Conservation (phyloP, 2,113 vertebrate species). For the Pygoscelis adeliae region DNA sequence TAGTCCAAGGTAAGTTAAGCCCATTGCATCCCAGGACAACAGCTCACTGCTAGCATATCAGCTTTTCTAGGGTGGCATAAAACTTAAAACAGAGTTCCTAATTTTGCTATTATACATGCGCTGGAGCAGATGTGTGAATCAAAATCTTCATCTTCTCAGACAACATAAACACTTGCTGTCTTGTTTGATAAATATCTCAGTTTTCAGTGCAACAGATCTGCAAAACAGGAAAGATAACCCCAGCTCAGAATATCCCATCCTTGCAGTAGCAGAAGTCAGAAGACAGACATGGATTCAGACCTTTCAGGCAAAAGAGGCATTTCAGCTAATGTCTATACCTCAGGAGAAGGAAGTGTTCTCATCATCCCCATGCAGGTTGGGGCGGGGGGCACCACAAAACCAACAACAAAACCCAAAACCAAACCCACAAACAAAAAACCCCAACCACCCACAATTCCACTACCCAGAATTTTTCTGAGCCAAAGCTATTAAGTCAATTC, state of each 20-base stretch:
- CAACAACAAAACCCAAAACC: too few relatives aligned
- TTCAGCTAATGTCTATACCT: neutral
- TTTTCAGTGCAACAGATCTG: neutral
- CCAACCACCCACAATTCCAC: neutral
- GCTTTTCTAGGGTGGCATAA: neutral
- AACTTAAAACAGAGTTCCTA: neutral
- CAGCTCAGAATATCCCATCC: neutral
- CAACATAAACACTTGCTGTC: neutral
- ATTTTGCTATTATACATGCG: neutral
- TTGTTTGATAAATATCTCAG: neutral
- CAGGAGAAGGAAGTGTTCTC: neutral
- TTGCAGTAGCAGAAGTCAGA: neutral
- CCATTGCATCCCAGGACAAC: neutral
- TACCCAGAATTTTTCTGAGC: neutral
- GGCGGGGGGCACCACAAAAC: too few relatives aligned
- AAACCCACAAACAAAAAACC: too few relatives aligned
- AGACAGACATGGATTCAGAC: neutral
- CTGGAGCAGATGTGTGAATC: neutral
- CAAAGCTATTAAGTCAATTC: neutral
- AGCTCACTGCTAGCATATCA: neutral
- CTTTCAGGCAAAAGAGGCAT: neutral
- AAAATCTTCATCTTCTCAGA: neutral
- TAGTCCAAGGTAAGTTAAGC: neutral
- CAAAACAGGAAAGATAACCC: neutral
- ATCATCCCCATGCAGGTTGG: too few relatives aligned